Evolutionary conservation across 2,797 vertebrate species (phyloP).

Genomic region (Sitta carolinensis): DNA sequence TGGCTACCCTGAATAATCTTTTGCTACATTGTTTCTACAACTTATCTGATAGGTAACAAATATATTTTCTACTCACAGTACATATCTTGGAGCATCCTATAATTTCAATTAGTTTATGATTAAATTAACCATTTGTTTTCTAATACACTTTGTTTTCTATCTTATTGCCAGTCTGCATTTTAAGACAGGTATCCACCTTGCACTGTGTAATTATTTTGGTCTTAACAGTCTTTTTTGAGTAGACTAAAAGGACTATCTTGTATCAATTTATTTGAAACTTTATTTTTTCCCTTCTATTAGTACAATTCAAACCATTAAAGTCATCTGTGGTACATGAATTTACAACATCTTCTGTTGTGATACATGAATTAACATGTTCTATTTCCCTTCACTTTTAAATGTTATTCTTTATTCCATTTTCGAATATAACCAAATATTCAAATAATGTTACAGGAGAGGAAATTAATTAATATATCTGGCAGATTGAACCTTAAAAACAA

Average conservation of each 20-base stretch:
- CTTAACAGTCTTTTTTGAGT: background rate
- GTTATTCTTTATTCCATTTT: background rate
- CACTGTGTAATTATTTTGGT: background rate
- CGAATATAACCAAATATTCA: background rate
- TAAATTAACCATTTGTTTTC: background rate
- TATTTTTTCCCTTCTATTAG: background rate
- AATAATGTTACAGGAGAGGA: background rate
- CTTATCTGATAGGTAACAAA: background rate
- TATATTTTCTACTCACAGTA: background rate
- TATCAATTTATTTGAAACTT: background rate
- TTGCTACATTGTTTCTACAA: background rate
- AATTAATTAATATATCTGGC: background rate
- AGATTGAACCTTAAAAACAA: background rate
- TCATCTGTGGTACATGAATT: background rate
- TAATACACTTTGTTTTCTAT: background rate
- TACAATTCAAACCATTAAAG: background rate
- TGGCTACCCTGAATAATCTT: background rate
- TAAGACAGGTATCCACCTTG: background rate
- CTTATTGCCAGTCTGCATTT: background rate
- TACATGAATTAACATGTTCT: background rate
- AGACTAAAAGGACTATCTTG: background rate
- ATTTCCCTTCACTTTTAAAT: background rate
- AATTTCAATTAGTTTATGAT: background rate
- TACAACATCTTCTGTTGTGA: background rate
- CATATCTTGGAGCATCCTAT: background rate